Evolutionary conservation across 2,113 vertebrate genomes (phyloP).

Genomic region (Elephas maximus): DNA sequence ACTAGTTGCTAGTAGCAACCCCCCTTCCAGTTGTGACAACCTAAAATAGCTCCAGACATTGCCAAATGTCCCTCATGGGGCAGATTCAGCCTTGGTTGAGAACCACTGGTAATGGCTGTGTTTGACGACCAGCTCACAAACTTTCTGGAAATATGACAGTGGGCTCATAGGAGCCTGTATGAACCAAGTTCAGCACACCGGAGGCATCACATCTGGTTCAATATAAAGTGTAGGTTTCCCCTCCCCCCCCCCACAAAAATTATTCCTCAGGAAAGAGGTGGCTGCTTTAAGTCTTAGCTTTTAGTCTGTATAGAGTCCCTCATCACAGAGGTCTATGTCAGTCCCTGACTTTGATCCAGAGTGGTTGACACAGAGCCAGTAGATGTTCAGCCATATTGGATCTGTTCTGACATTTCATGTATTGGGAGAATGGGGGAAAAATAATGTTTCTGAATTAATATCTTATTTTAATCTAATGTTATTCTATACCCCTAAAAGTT

Average conservation of each 20-base stretch:
- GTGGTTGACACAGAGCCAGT: not conserved
- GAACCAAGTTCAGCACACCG: not conserved
- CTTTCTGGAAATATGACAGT: not conserved
- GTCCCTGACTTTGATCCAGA: not conserved
- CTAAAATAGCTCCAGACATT: not conserved
- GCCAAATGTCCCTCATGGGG: not conserved
- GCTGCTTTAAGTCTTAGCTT: not conserved
- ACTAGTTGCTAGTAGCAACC: not conserved
- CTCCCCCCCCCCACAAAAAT: too few relatives aligned
- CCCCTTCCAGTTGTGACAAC: not conserved
- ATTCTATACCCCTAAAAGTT: not conserved
- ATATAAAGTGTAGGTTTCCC: not conserved
- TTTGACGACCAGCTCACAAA: not conserved
- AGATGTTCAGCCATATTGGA: not conserved
- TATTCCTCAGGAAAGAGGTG: not conserved
- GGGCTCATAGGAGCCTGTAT: not conserved
- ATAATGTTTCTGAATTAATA: conserved; percentile 11
- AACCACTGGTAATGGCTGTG: not conserved
- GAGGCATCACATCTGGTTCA: not conserved
- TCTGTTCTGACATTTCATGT: not conserved
- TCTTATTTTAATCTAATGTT: not conserved
- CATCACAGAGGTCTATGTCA: not conserved
- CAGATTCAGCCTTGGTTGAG: not conserved
- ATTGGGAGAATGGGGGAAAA: not conserved
- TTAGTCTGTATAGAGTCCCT: not conserved